Percentiles rank a stretch among this genome's conserved stretches.
These are phyloP conservation scores for Hyperoodon ampullatus DNA, from an alignment of 2,113 vertebrate genomes.

Conservation along the genomic window DNA sequence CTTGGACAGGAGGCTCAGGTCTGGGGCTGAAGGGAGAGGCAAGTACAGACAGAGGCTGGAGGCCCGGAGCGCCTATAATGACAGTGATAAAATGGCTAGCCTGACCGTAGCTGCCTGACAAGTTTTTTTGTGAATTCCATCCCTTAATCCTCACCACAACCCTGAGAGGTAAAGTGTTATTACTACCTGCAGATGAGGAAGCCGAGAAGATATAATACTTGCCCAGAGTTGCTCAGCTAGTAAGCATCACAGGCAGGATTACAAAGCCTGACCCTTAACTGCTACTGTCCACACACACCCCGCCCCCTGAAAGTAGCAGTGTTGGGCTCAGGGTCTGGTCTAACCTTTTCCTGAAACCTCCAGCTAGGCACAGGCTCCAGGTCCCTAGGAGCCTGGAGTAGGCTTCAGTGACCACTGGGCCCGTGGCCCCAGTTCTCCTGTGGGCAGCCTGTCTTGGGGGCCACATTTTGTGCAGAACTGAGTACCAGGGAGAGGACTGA, in stretches of 20 bases:
- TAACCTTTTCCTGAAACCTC: neutral
- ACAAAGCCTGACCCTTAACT: neutral
- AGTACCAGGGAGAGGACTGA: neutral
- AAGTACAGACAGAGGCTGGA: neutral
- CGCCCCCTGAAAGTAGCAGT: neutral
- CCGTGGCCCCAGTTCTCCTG: neutral
- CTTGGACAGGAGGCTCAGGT: neutral
- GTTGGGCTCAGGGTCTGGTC: neutral
- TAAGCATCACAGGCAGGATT: neutral
- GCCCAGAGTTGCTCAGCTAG: neutral
- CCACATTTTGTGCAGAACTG: neutral
- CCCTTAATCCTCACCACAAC: neutral
- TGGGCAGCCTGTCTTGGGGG: neutral
- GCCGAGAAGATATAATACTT: neutral
- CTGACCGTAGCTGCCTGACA: neutral
- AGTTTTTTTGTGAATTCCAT: neutral
- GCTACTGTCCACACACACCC: neutral
- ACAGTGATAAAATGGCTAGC: neutral
- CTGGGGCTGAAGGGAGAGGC: neutral
- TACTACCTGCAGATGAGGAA: neutral
- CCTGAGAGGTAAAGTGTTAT: neutral
- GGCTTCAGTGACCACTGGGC: neutral
- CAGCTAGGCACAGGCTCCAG: neutral
- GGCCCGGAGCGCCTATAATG: neutral
- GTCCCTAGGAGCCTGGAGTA: neutral